A percentile compares a stretch with the other conserved stretches of the same genome.
Evolutionary conservation across 2,888 invertebrate species (phyloP).

Genomic region (Marasmarcha lunaedactyla): DNA sequence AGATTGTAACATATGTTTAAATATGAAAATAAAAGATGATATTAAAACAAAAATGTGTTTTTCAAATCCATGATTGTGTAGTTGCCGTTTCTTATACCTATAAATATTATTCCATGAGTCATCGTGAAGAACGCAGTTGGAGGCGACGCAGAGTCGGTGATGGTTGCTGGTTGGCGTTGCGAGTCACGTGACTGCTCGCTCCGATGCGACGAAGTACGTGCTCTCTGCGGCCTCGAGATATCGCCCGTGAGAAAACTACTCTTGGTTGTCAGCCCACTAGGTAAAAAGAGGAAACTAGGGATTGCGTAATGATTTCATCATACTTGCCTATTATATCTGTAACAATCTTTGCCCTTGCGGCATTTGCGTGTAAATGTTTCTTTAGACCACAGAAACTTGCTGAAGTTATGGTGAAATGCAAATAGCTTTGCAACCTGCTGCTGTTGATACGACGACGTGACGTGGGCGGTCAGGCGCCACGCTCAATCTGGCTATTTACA

Average conservation of each 20-base stretch:
- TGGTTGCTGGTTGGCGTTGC: background rate
- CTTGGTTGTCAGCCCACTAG: slow-evolving; percentile 66
- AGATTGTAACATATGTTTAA: slow-evolving; percentile 65
- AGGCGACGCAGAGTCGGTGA: background rate
- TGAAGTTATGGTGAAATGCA: slow-evolving; percentile 3
- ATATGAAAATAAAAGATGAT: slow-evolving; percentile 59
- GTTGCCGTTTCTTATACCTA: slow-evolving; percentile 25
- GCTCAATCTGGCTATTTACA: background rate
- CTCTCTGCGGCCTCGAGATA: slow-evolving; percentile 18
- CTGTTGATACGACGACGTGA: too few relatives aligned
- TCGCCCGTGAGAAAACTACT: slow-evolving; percentile 29
- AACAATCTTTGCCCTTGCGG: slow-evolving; percentile 30
- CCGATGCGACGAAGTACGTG: slow-evolving; percentile 23
- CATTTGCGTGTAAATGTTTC: slow-evolving; percentile 45
- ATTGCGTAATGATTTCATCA: slow-evolving; percentile 38
- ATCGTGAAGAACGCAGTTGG: slow-evolving; percentile 24
- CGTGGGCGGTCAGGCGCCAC: too few relatives aligned
- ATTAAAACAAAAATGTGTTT: slow-evolving; percentile 33
- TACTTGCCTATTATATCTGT: slow-evolving; percentile 16
- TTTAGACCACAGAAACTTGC: slow-evolving; percentile 44
- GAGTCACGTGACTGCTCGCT: slow-evolving; percentile 7
- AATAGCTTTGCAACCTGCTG: too few relatives aligned
- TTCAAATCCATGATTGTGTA: slow-evolving; percentile 21
- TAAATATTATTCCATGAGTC: slow-evolving; percentile 66
- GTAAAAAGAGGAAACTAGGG: slow-evolving; percentile 42